phyloP scores from a whole-genome alignment of 2,888 invertebrate species.

The Axea sp. region DNA sequence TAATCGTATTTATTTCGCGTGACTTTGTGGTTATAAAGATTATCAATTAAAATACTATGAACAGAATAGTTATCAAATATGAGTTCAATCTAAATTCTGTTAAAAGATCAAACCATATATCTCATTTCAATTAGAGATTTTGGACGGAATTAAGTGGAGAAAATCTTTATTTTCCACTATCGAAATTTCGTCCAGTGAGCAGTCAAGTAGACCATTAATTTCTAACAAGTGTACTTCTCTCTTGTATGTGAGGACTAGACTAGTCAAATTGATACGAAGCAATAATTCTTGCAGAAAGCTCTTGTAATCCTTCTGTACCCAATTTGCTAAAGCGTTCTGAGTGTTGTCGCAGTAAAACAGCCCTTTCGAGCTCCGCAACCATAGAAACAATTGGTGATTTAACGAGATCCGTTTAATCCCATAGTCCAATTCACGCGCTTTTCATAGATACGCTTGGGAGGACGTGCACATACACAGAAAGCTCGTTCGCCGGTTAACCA shows the following conservation, averaged over 20 bases:
- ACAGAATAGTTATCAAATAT: no score
- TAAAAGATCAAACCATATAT: not conserved
- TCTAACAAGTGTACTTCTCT: slow-evolving; percentile 41
- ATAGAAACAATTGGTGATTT: slow-evolving; percentile 63
- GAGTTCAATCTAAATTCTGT: not conserved
- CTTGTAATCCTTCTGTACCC: slow-evolving; percentile 63
- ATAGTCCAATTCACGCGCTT: slow-evolving; percentile 62
- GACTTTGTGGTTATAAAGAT: no score
- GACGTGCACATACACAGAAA: slow-evolving; percentile 55
- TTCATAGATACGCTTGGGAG: slow-evolving; percentile 61
- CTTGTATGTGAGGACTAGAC: slow-evolving; percentile 30
- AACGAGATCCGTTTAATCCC: slow-evolving; percentile 63
- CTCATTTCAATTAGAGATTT: not conserved
- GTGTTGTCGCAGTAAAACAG: slow-evolving; percentile 55
- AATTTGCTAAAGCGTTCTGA: slow-evolving; percentile 59
- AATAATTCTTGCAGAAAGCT: slow-evolving; percentile 59
- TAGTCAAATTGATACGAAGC: slow-evolving; percentile 57
- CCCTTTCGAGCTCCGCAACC: slow-evolving; percentile 57
- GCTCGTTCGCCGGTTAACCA: slow-evolving; percentile 71
- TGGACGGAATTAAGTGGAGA: not conserved
- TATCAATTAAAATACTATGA: no score
- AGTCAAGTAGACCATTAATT: slow-evolving; percentile 48
- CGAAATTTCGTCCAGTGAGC: slow-evolving; percentile 29
- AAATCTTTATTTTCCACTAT: slow-evolving; percentile 8
- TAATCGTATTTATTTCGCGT: no score